A percentile compares a stretch with the other conserved stretches of the same genome.
Evolutionary conservation across 2,113 vertebrate species (phyloP).

Genomic region (Siphamia tubifer): DNA sequence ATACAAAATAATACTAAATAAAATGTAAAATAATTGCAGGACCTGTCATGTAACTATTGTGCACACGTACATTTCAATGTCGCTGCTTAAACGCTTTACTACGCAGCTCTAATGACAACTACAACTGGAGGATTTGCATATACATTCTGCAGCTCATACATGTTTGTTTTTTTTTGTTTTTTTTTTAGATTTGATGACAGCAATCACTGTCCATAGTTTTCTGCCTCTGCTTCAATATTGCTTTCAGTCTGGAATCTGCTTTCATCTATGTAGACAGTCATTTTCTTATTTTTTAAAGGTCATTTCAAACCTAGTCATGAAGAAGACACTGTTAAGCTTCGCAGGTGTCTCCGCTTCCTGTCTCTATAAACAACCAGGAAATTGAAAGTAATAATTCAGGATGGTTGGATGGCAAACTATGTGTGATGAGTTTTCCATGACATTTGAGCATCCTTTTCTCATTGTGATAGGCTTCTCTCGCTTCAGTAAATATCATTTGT

Average conservation of each 20-base stretch:
- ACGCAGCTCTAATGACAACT: no score
- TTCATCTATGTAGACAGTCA: conserved; percentile 22
- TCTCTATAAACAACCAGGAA: conserved; percentile 41
- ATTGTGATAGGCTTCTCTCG: background rate
- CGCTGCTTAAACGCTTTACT: no score
- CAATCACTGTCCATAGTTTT: background rate
- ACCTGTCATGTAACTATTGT: no score
- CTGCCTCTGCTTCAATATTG: background rate
- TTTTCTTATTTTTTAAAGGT: conserved; percentile 49
- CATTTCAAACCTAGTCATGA: conserved; percentile 31
- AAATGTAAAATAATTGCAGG: no score
- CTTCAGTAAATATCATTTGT: conserved; percentile 8
- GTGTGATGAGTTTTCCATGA: conserved; percentile 45
- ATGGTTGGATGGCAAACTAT: conserved; percentile 12
- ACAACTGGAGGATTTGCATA: no score
- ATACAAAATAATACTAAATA: no score
- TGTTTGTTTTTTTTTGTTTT: no score
- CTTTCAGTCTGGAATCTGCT: background rate
- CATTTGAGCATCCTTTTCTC: conserved; percentile 29
- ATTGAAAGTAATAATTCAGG: conserved; percentile 42
- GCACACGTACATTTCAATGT: no score
- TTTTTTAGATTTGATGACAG: background rate
- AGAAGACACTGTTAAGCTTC: conserved; percentile 19
- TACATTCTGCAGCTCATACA: no score
- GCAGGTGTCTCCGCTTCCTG: background rate